Conservation (phyloP, 2,888 invertebrate species). For the Ichneumoninae sp. region DNA sequence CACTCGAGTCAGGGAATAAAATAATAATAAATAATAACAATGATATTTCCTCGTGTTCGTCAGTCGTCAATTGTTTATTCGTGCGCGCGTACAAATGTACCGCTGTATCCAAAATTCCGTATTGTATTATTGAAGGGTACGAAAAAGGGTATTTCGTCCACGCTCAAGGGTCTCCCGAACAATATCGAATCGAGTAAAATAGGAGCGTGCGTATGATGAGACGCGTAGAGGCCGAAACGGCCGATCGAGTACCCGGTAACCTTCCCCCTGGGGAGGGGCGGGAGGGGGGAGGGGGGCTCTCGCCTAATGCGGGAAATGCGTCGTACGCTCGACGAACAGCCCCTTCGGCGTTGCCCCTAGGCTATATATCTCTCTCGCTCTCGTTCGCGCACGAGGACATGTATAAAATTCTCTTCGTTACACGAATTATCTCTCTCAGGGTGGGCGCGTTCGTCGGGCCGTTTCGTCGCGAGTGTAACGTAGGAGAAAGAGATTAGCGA, state of each 20-base stretch:
- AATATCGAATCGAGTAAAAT: slow-evolving; percentile 47
- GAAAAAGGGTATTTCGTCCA: slow-evolving; percentile 30
- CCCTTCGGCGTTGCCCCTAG: slow-evolving; percentile 6
- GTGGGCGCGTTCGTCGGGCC: slow-evolving; percentile 20
- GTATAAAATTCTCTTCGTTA: slow-evolving; percentile 57
- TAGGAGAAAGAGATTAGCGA: slow-evolving; percentile 34
- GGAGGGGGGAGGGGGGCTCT: slow-evolving; percentile 1
- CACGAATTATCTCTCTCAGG: slow-evolving; percentile 51
- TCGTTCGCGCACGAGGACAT: slow-evolving; percentile 38
- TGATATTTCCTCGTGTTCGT: background rate
- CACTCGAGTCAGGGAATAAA: no score
- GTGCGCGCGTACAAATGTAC: background rate
- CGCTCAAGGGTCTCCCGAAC: slow-evolving; percentile 8
- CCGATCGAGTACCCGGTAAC: background rate
- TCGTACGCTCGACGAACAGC: background rate
- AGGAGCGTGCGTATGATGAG: slow-evolving; percentile 17
- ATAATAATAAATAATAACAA: background rate
- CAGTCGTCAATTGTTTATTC: slow-evolving; percentile 24
- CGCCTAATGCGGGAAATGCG: slow-evolving; percentile 24
- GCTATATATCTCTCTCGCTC: background rate
- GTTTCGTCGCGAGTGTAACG: slow-evolving; percentile 11
- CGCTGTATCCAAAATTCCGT: background rate
- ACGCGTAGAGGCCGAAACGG: background rate
- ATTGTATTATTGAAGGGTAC: slow-evolving; percentile 15
- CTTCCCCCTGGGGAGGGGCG: background rate